Evolutionary conservation across 2,888 invertebrate genomes (phyloP), one percentile per base, ranked within the genome.

Genomic region (Phragmatobia fuliginosa): DNA sequence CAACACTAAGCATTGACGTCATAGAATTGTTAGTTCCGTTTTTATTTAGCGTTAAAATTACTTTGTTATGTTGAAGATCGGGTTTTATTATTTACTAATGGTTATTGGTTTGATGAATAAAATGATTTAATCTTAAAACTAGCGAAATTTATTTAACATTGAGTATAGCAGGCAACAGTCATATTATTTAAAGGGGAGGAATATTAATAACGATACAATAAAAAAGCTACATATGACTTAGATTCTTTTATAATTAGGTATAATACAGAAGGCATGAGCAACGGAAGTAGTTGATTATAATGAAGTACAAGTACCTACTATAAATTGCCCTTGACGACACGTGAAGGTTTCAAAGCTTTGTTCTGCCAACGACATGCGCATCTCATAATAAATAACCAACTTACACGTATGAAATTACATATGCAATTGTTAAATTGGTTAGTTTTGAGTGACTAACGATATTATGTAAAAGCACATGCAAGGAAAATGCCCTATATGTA

Each of bases 261-360:
- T 31, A 61, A 56, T 61, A 58, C 58, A 70, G 64, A 67, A 78
- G 71, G 75, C 70, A 70, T 76, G 82, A 79, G 75, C 73, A 83
- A 78, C 89, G 91, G 90, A 90, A 90, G 86, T 84, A 80, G 85
- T 84, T 84, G 87, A 87, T 88, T 88, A 87, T 84, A 84, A 86
- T 87, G 79, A 83, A 78, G 28, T 56, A 56, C 56, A 56, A 56
- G 25, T 56, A 28, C n/a, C n/a, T n/a, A n/a, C 28, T 56, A 56
- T 56, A 56, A 56, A 56, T 56, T 83, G 82, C 85, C 88, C 87
- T 89, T 88, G 88, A 81, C 80, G 79, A 73, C 78, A 64, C 71
- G 72, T 79, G 83, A 87, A 88, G 87, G 85, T 84, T 81, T 75
- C 68, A 70, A 77, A 81, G 83, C 81, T 83, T 84, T 87, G 85